phyloP scores from a whole-genome alignment of 2,113 vertebrate genomes.

The Bucco capensis region DNA sequence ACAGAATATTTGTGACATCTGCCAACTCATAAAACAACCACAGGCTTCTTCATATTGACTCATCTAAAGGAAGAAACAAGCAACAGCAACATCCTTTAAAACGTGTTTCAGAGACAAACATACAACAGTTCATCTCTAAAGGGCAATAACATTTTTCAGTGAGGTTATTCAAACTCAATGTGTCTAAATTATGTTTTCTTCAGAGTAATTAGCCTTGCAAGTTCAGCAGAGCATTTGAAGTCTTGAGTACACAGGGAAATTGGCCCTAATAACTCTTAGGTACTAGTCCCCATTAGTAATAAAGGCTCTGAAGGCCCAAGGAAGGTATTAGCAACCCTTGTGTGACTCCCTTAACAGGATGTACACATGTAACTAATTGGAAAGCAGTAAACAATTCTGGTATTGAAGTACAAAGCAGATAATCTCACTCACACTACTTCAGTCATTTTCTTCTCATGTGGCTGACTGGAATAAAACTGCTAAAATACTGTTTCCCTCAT shows the following conservation, averaged over 20 bases:
- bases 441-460: constrained; percentile 58
- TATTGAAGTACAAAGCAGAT: constrained; percentile 55
- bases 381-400: constrained; percentile 59
- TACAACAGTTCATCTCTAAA: background rate
- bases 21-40: constrained; percentile 19
- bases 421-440: constrained; percentile 59
- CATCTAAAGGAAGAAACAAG: constrained; percentile 24
- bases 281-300: background rate
- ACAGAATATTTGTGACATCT: constrained; percentile 5
- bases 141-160: background rate
- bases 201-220: background rate
- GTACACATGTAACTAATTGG: constrained; percentile 41
- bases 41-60: constrained; percentile 6
- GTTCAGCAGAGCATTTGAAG: background rate
- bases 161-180: background rate
- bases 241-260: constrained; percentile 36
- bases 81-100: constrained; percentile 24
- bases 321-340: constrained; percentile 3
- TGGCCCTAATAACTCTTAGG: background rate
- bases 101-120: background rate
- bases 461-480: constrained; percentile 51
- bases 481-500: constrained; percentile 63
- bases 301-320: constrained; percentile 15
- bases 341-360: background rate
- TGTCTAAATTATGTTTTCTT: background rate